These are phyloP conservation scores for Corythornis vintsioides DNA, from an alignment of 2,113 vertebrate genomes.

Conservation along the genomic window DNA sequence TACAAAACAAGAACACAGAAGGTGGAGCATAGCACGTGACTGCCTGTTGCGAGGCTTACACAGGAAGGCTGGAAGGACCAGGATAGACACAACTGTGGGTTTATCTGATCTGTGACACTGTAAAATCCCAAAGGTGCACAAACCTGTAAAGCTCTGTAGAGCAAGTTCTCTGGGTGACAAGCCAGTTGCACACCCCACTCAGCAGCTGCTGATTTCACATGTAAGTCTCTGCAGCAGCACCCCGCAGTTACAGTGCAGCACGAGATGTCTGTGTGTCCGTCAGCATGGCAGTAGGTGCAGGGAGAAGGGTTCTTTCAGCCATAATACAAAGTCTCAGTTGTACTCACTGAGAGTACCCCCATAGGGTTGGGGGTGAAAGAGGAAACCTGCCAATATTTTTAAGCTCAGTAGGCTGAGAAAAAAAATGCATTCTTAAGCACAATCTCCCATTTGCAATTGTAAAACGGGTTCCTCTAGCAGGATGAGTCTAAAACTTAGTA, in stretches of 20 bases:
- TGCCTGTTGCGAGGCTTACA: background rate
- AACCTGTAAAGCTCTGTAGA: fast-evolving
- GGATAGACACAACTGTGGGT: background rate
- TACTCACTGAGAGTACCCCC: background rate
- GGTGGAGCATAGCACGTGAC: background rate
- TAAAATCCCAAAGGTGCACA: background rate
- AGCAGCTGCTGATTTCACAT: fast-evolving
- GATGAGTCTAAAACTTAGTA: background rate
- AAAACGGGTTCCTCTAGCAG: background rate
- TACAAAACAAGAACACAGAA: background rate
- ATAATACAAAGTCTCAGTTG: fast-evolving
- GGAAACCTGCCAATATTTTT: background rate
- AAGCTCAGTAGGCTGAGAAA: background rate
- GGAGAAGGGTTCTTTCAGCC: background rate
- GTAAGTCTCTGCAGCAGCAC: background rate
- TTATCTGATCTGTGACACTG: fast-evolving
- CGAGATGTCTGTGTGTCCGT: background rate
- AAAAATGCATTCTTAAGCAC: background rate
- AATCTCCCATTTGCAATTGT: background rate
- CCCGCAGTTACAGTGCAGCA: background rate
- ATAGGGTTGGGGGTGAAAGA: fast-evolving
- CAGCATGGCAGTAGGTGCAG: background rate
- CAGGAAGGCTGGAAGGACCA: background rate
- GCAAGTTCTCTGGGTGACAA: background rate
- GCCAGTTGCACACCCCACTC: no score